phyloP scores from a whole-genome alignment of 2,888 invertebrate species.

The Mamestra brassicae region DNA sequence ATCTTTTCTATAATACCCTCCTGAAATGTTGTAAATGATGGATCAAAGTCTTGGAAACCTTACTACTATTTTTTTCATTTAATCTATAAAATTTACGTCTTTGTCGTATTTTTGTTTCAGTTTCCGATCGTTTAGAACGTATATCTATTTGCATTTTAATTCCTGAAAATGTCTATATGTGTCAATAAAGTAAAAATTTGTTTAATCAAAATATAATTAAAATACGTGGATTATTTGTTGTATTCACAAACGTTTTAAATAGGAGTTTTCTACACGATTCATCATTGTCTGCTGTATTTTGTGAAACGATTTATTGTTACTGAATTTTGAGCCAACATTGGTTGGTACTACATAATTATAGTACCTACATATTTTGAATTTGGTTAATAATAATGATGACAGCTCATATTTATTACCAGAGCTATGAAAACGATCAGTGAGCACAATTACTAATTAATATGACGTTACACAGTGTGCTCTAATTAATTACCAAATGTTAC shows the following conservation, averaged over 20 bases:
- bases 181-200: background rate
- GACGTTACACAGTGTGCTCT: slow-evolving; percentile 44
- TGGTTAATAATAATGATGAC: slow-evolving; percentile 51
- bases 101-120: background rate
- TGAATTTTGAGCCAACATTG: background rate
- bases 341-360: background rate
- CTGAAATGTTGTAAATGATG: too few relatives aligned
- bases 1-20: background rate
- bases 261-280: background rate
- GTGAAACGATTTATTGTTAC: slow-evolving; percentile 3
- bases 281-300: background rate
- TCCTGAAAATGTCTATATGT: background rate
- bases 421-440: slow-evolving; percentile 39
- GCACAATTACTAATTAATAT: slow-evolving; percentile 69
- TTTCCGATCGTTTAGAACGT: background rate
- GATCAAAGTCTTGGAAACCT: too few relatives aligned
- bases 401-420: slow-evolving; percentile 53
- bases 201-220: background rate
- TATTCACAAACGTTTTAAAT: background rate
- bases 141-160: background rate
- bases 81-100: too few relatives aligned
- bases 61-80: too few relatives aligned
- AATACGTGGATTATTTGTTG: background rate
- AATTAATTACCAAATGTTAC: slow-evolving; percentile 44
- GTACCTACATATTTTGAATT: slow-evolving; percentile 1